Evolutionary conservation across 2,113 vertebrate genomes (phyloP), one percentile per base, ranked within the genome.

Genomic region (Mastomys coucha): DNA sequence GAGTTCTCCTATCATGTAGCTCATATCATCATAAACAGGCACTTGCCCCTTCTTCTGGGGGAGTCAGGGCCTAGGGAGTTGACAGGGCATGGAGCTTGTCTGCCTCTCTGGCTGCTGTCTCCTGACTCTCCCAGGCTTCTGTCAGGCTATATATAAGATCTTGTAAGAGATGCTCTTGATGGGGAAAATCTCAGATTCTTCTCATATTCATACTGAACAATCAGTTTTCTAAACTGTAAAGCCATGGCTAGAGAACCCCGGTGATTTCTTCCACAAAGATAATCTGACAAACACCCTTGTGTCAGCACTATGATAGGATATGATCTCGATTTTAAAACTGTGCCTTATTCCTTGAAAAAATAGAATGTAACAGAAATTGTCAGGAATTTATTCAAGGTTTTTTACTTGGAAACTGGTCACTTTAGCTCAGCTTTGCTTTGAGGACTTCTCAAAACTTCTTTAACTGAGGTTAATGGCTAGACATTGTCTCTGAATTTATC

Each of bases 321-420:
- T 0, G 42, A 39, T 85, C 63, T 91, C 85, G 67, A 33, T 88
- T 96, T 92, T 88, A 84, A 93, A 90, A 78, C 24, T 10, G 7
- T 45, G 33, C 76, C 51, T 82, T 53, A 60, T 28, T 72, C 39
- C 58, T 75, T 78, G 81, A 96, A 60, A 86, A 51, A 77, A 89
- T 45, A 24, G 69, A 86, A 67, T 51, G 63, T 67, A 89, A 51
- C n/a, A 94, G 94, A 95, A 89, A 72, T 84, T 84, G 58, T 39
- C 73, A 86, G 69, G 49, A 94, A 24, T 73, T 94, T 65, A 73
- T 82, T 84, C 6, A 67, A 93, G 63, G 76, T 16, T 67, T 11
- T 67, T 11, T 86, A 70, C 26, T 19, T 88, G 31, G 12, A 95
- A 95, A 91, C 17, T 8, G 49, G 65, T 63, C 80, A 45, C 60